A percentile compares a stretch with the other conserved stretches of the same genome.
Conservation (phyloP, 2,797 vertebrate genomes). For the Epinephelus malabaricus region DNA sequence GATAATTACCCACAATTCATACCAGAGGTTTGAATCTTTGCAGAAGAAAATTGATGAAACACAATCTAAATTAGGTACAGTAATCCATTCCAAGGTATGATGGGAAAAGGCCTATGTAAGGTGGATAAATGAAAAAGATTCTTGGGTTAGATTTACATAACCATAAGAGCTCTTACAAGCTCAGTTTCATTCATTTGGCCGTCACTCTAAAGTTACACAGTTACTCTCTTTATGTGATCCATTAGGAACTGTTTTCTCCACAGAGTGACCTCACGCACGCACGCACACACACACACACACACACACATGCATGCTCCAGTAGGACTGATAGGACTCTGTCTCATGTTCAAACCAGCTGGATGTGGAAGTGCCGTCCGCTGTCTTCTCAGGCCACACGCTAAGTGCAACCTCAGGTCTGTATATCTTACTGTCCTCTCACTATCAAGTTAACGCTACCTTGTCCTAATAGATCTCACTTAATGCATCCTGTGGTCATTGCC, state of each 20-base stretch:
- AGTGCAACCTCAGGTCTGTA: constrained; percentile 62
- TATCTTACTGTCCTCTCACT: constrained; percentile 67
- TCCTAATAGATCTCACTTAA: constrained; percentile 82
- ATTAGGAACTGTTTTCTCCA: constrained; percentile 72
- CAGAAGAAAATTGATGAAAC: constrained; percentile 80
- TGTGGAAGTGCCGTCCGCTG: constrained; percentile 39
- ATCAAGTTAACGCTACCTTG: constrained; percentile 74
- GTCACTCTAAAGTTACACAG: constrained; percentile 85
- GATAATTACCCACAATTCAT: constrained; percentile 84
- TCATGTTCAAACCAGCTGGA: constrained; percentile 73
- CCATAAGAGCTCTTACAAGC: constrained; percentile 79
- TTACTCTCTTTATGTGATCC: constrained; percentile 71
- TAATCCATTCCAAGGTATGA: constrained; percentile 80
- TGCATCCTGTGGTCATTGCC: constrained; percentile 83
- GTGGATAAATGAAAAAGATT: constrained; percentile 79
- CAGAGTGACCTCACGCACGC: constrained; percentile 57
- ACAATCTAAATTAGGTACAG: constrained; percentile 83
- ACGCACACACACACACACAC: constrained; percentile 26
- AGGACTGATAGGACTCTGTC: constrained; percentile 59
- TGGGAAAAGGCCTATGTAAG: constrained; percentile 79
- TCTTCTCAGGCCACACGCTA: constrained; percentile 61
- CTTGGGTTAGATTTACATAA: constrained; percentile 81
- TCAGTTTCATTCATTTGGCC: constrained; percentile 80
- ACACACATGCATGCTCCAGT: constrained; percentile 26
- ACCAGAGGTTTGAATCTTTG: constrained; percentile 73